Evolutionary conservation across 64 coral and sea anemone genomes (phyloP).

Genomic region (Acropora yongei): DNA sequence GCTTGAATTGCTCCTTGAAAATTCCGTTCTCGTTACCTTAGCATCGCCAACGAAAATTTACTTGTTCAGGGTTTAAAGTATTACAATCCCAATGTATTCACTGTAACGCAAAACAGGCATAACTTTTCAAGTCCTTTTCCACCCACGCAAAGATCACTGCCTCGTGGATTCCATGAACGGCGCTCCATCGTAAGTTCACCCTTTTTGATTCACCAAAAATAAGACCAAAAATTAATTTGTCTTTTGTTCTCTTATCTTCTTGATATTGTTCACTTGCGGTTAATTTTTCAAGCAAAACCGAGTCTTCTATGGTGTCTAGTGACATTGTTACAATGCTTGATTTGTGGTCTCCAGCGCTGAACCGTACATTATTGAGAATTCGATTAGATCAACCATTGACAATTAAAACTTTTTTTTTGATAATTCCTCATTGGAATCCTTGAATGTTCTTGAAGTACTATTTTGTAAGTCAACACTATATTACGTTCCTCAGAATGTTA

Average conservation of each 20-base stretch:
- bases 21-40: too few species aligned
- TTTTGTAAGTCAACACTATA: not conserved
- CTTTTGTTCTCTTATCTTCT: not conserved
- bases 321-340: not conserved
- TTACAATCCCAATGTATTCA: too few species aligned
- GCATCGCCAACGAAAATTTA: too few species aligned
- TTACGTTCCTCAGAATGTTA: not conserved
- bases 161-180: too few species aligned
- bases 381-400: not conserved
- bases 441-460: too few species aligned
- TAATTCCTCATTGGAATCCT: too few species aligned
- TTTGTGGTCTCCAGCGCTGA: not conserved
- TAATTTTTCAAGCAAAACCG: slow-evolving; percentile 24
- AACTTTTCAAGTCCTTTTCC: too few species aligned
- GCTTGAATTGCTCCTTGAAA: too few species aligned
- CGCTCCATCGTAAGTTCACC: not conserved
- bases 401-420: not conserved
- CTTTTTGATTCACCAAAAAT: not conserved
- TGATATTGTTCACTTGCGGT: not conserved
- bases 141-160: too few species aligned
- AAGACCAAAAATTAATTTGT: not conserved
- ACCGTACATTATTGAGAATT: slow-evolving; percentile 23
- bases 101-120: too few species aligned
- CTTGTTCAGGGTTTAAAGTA: too few species aligned
- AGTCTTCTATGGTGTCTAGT: not conserved